Evolutionary conservation across 2,888 invertebrate species (phyloP).

Genomic region (Campoletis raptor): DNA sequence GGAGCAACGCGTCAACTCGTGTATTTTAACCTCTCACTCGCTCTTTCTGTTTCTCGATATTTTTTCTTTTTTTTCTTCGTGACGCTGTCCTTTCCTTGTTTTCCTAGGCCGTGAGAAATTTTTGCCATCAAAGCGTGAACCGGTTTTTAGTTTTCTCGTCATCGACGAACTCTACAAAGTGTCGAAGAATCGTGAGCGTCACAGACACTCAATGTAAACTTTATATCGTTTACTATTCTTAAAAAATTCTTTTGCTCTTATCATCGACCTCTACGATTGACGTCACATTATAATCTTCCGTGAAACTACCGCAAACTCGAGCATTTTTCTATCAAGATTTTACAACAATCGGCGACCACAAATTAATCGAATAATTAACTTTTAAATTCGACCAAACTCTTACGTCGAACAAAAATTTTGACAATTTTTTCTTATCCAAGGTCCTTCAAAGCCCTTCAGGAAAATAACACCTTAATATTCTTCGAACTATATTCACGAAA

Average conservation of each 20-base stretch:
- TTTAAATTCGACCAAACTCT: no score
- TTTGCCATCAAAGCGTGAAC: slow-evolving; percentile 25
- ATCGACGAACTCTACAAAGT: background rate
- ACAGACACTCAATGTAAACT: background rate
- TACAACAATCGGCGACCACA: no score
- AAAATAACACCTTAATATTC: no score
- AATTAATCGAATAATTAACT: no score
- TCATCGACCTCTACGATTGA: background rate
- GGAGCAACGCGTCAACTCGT: slow-evolving; percentile 20
- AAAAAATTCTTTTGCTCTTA: background rate
- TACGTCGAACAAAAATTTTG: no score
- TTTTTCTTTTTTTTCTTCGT: background rate
- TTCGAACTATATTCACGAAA: no score
- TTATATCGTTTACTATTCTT: background rate
- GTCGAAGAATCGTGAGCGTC: background rate
- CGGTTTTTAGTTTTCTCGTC: background rate
- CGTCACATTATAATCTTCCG: no score
- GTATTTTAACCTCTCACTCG: slow-evolving; percentile 8
- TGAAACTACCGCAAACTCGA: no score
- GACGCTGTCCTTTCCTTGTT: slow-evolving; percentile 6
- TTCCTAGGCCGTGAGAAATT: slow-evolving; percentile 60
- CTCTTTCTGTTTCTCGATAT: background rate
- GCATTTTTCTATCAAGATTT: no score
- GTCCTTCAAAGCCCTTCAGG: no score
- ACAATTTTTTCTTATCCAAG: no score